Evolutionary conservation across 2,113 vertebrate genomes (phyloP), one percentile per base, ranked within the genome.

Genomic region (Crotalus viridis): DNA sequence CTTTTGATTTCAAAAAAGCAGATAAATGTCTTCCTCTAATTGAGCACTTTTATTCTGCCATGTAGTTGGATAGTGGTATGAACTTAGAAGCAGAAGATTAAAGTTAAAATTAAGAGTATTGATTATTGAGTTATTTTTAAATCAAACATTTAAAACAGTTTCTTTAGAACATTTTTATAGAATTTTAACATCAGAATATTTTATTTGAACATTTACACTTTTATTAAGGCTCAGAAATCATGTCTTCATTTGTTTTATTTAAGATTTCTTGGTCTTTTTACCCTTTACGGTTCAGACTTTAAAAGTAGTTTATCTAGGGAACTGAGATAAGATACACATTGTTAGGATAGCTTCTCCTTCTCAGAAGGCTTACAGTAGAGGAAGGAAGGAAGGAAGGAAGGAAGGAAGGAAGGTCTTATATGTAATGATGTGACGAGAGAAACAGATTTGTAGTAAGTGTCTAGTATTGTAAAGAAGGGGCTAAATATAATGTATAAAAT

Each of bases 1-100:
- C 26, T 89, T 39, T 89, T 57, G 8, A 43, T 89, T 89, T 39
- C 19, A 56, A 33, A 90, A 91, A 91, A 95, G 51, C 89, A 94
- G 64, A 15, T 85, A 92, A 94, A 24, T 90, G 10, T 57, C 43
- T 93, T 93, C 93, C 8, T 46, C 51, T 90, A 28, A 90, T 51
- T 90, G 19, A 51, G 6, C 15, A 90, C 39, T 33, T n/a, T 24
- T 21, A 74, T 74, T 74, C 59, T 52, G 51, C 69, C 61, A 51
- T 22, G 17, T 6, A 93, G 91, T 88, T 85, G n/a, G 22, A 87
- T 94, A 43, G 28, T 43, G 89, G 22, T 55, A 92, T 26, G 26
- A 61, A 54, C 19, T 74, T 52, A 51, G 89, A 57, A 89, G 55
- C 12, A 33, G 64, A 74, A 74, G 2, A 74, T 33, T 33, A 33